These are phyloP conservation scores for Gisinianus flammeolus DNA, from an alignment of 2,888 invertebrate genomes.

Conservation along the genomic window DNA sequence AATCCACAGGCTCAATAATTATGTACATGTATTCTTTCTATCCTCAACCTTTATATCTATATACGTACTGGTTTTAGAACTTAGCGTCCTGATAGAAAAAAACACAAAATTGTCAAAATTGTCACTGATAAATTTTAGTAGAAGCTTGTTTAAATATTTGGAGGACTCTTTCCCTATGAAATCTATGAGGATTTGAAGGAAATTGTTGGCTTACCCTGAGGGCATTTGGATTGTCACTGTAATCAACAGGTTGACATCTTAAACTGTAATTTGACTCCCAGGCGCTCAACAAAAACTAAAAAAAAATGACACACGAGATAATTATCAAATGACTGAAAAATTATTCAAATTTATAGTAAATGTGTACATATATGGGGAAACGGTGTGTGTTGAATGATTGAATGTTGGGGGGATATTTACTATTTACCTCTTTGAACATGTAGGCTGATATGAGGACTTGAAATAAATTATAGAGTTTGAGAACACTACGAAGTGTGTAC, in stretches of 20 bases:
- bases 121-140: too few species aligned
- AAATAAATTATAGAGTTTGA: constrained; percentile 85
- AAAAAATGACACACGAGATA: neutral
- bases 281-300: constrained; percentile 54
- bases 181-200: too few species aligned
- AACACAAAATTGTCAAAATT: too few species aligned
- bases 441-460: constrained; percentile 87
- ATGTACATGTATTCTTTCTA: too few species aligned
- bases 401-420: neutral
- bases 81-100: too few species aligned
- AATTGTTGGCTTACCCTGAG: constrained; percentile 62
- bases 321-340: too few species aligned
- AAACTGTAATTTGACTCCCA: constrained; percentile 64
- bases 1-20: too few species aligned
- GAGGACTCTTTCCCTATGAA: too few species aligned
- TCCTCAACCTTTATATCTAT: too few species aligned
- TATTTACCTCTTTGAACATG: constrained; percentile 85
- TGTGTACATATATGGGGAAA: neutral
- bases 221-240: constrained; percentile 63
- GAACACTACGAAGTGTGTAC: constrained; percentile 76
- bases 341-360: neutral
- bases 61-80: too few species aligned
- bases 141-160: too few species aligned
- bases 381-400: neutral
- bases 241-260: constrained; percentile 65